Base-by-base conservation (phyloP, 2,888 invertebrate species). In the Mesodorylaimus sp. region DNA sequence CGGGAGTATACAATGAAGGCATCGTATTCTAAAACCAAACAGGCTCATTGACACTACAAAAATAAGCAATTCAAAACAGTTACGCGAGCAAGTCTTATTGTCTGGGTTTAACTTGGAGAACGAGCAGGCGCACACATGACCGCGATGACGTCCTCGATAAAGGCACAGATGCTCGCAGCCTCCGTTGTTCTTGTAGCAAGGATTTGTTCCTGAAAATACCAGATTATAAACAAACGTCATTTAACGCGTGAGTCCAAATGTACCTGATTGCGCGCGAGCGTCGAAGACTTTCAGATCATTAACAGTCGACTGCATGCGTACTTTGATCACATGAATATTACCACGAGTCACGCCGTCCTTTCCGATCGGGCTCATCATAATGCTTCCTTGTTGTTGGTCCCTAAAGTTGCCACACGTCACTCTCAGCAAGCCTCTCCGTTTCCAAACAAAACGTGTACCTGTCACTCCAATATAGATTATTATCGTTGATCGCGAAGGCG, bases 1-100 rank as follows among this genome's bases (percentile, higher is more conserved):
- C 79, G 75, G 38, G 86, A 84, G 71, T 78, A 88, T 71, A 86
- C 77, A 56, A 88, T 70, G 69, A 87, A 87, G 50, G 78, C 79
- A 51, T 80, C 77, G 67, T 81, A 80, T 39, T 80, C 81, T 79
- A 73, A 53, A 57, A 58, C 1, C 26, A 29, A 45, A 49, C 45
- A 43, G 42, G 41, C 51, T 28, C 5, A 43, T 48, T 27, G 27
- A 26, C 10, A 52, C 46, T 49, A 27, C 13, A 38, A 27, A 36
- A 37, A 45, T 39, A 23, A 39, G 13, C 46, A 47, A 19, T 38
- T 44, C 32, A 29, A 44, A 23, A 29, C 45, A 50, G 63, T 58
- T 58, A 74, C 74, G 75, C 67, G 76, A 75, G 69, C 87, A 87
- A 47, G 72, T 70, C 56, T 73, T 74, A 0, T 75, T 75, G 70